These are phyloP conservation scores for Apis dorsata DNA, from an alignment of 1,140 invertebrate genomes.

Conservation along the genomic window DNA sequence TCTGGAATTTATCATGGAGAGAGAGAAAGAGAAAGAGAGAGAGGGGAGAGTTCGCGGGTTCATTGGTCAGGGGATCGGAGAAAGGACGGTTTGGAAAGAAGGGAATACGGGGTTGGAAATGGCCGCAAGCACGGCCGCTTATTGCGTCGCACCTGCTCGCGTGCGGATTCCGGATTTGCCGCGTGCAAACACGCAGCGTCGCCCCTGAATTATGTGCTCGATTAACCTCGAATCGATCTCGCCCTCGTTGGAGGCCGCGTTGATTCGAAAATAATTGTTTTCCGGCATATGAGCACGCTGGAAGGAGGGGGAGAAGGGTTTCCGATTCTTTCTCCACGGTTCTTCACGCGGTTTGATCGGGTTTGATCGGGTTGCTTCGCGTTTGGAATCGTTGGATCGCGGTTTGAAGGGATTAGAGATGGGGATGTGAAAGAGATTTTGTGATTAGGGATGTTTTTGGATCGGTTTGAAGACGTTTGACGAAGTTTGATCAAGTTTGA, in stretches of 20 bases:
- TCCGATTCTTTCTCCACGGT: not conserved
- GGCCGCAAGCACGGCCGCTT: slow-evolving; percentile 29
- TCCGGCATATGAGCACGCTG: not conserved
- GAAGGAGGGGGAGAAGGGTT: not conserved
- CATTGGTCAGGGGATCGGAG: no score
- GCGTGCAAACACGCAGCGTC: slow-evolving; percentile 31
- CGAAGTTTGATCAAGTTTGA: no score
- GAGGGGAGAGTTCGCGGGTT: no score
- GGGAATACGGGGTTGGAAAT: slow-evolving; percentile 22
- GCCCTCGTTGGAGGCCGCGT: slow-evolving; percentile 14
- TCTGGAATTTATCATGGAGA: no score
- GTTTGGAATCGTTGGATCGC: no score
- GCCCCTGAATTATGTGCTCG: slow-evolving; percentile 56
- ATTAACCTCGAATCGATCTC: slow-evolving; percentile 63
- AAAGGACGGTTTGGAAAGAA: slow-evolving; percentile 1
- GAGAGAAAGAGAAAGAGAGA: not conserved
- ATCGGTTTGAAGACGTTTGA: no score
- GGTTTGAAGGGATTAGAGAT: not conserved
- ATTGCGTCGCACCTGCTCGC: slow-evolving; percentile 41
- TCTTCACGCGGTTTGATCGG: not conserved
- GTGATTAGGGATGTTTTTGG: no score
- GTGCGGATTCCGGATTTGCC: slow-evolving; percentile 39
- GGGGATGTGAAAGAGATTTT: no score
- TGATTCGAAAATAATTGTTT: slow-evolving; percentile 35
- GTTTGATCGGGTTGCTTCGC: not conserved